Conservation (phyloP, 2,797 vertebrate species). For the Numenius phaeopus region DNA sequence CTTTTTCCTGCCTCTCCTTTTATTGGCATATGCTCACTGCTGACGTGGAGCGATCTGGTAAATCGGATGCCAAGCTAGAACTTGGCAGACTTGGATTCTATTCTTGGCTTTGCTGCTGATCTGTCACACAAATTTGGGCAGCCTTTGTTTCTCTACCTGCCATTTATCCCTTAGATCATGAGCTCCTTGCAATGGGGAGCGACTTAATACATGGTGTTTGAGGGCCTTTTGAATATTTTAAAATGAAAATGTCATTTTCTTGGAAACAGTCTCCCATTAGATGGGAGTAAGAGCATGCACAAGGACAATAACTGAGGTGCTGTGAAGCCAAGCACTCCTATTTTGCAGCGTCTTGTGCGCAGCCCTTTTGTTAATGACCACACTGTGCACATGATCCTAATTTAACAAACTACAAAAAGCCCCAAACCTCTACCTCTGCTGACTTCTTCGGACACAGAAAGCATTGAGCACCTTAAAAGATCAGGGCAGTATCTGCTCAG, state of each 20-base stretch:
- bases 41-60: not conserved
- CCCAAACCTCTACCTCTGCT: not conserved
- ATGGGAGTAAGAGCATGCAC: not conserved
- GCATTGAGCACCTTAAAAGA: not conserved
- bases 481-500: not conserved
- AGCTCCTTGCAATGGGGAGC: not conserved
- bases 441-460: not conserved
- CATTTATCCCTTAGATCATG: not conserved
- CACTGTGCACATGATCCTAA: not conserved
- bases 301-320: not conserved
- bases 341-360: not conserved
- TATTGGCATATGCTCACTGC: not conserved
- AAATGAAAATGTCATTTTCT: not conserved
- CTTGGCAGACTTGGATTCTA: not conserved
- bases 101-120: not conserved
- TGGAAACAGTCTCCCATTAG: not conserved
- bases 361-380: not conserved
- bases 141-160: not conserved
- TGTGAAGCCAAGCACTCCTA: not conserved
- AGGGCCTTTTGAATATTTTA: not conserved
- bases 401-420: not conserved
- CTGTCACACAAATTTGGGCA: not conserved
- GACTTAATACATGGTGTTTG: not conserved
- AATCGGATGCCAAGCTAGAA: not conserved
- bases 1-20: not conserved